phyloP scores from a whole-genome alignment of 2,888 invertebrate genomes.

The Tetropium fuscum region DNA sequence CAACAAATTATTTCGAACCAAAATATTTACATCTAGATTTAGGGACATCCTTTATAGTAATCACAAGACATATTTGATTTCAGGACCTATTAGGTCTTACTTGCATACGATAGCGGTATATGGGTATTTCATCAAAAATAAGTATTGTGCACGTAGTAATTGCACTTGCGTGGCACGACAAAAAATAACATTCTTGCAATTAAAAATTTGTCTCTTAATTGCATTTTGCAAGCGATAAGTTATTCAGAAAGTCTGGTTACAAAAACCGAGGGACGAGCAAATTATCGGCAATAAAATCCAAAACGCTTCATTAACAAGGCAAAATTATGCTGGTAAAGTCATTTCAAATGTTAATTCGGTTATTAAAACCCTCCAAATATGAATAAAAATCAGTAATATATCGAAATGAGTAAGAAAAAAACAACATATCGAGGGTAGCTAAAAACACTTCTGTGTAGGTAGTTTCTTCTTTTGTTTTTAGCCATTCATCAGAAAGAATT shows the following conservation, averaged over 20 bases:
- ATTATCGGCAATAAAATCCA: constrained; percentile 11
- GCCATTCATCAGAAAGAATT: neutral
- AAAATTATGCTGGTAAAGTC: constrained; percentile 9
- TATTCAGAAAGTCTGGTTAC: neutral
- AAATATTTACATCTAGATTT: no score
- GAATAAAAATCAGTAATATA: constrained; percentile 7
- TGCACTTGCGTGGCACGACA: no score
- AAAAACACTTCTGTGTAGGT: constrained; percentile 5
- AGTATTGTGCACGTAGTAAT: no score
- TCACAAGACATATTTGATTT: no score
- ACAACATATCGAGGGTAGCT: neutral
- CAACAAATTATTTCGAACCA: no score
- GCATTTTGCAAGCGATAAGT: no score
- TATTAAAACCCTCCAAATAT: constrained; percentile 7
- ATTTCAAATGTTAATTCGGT: constrained; percentile 19
- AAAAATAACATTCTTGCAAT: no score
- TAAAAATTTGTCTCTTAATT: no score
- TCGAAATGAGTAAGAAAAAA: neutral
- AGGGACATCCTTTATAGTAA: no score
- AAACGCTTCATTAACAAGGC: constrained; percentile 21
- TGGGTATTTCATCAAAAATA: no score
- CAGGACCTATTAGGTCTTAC: no score
- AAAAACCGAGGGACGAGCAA: constrained; percentile 6
- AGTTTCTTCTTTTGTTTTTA: neutral
- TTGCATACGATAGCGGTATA: no score